Evolutionary conservation across 2,888 invertebrate genomes (phyloP).

Genomic region (Tetheella fluctuosa): DNA sequence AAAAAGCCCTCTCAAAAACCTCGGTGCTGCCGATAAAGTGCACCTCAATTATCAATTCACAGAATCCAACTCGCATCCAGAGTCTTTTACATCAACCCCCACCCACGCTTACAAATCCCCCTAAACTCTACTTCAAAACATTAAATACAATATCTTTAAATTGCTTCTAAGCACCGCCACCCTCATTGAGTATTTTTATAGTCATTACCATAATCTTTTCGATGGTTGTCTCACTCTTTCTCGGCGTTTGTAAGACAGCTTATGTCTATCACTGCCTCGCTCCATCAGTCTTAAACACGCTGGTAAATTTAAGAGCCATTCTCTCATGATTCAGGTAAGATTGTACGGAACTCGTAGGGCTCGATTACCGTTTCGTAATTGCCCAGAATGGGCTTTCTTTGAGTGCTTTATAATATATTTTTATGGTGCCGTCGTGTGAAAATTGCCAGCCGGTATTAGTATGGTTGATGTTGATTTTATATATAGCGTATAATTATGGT

Average conservation of each 20-base stretch:
- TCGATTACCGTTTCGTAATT: conserved; percentile 72
- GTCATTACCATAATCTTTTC: conserved; percentile 78
- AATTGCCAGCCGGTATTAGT: conserved; percentile 20
- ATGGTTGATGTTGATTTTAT: neutral
- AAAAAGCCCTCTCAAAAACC: conserved; percentile 39
- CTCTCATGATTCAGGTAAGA: conserved; percentile 60
- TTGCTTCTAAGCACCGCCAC: conserved; percentile 79
- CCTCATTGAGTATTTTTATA: conserved; percentile 79
- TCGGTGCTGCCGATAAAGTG: conserved; percentile 57
- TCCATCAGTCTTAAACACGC: conserved; percentile 58
- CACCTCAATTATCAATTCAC: conserved; percentile 76
- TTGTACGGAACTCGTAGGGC: conserved; percentile 66
- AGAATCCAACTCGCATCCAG: conserved; percentile 60
- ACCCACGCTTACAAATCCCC: conserved; percentile 38
- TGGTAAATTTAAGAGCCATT: conserved; percentile 71
- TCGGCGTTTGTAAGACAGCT: conserved; percentile 21
- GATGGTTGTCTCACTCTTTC: conserved; percentile 53
- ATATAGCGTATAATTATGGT: neutral
- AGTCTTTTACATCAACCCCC: conserved; percentile 34
- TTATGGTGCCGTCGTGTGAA: conserved; percentile 32
- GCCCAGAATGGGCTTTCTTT: conserved; percentile 43
- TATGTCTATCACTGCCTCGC: conserved; percentile 41
- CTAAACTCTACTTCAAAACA: conserved; percentile 56
- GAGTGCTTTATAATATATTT: conserved; percentile 42
- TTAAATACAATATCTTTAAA: conserved; percentile 83